Evolutionary conservation across 2,888 invertebrate genomes (phyloP).

Genomic region (Euplagia quadripunctaria): DNA sequence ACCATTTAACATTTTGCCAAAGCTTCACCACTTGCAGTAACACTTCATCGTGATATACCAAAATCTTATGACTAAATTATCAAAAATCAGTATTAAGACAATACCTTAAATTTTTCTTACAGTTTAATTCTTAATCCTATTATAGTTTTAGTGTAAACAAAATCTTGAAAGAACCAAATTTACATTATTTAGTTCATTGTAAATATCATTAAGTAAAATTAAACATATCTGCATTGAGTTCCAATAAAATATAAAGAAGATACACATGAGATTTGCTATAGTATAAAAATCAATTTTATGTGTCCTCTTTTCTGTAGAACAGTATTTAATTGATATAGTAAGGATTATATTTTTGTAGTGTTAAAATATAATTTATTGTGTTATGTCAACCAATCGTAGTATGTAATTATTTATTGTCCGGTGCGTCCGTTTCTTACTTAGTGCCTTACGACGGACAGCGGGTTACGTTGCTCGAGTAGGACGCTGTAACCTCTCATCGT

Average conservation of each 20-base stretch:
- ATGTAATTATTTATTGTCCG: conserved; percentile 57
- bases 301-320: conserved; percentile 27
- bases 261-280: conserved; percentile 24
- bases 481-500: conserved; percentile 71
- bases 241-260: conserved; percentile 49
- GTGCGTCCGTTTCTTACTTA: conserved; percentile 78
- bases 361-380: conserved; percentile 49
- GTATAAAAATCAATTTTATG: conserved; percentile 24
- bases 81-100: conserved; percentile 71
- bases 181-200: conserved; percentile 59
- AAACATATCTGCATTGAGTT: conserved; percentile 76
- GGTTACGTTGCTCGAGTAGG: conserved; percentile 81
- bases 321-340: conserved; percentile 49
- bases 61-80: conserved; percentile 70
- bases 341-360: conserved; percentile 76
- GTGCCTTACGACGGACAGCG: conserved; percentile 83
- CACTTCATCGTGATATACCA: conserved; percentile 40
- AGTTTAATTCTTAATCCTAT: conserved; percentile 34
- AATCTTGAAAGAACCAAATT: conserved; percentile 63
- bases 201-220: conserved; percentile 71
- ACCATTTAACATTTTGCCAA: conserved; percentile 32
- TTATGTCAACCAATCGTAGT: conserved; percentile 43
- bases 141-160: conserved; percentile 39
- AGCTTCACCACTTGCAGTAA: conserved; percentile 40
- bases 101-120: conserved; percentile 61